phyloP scores from a whole-genome alignment of 2,888 invertebrate species.

The Trichogramma dendrolimi region DNA sequence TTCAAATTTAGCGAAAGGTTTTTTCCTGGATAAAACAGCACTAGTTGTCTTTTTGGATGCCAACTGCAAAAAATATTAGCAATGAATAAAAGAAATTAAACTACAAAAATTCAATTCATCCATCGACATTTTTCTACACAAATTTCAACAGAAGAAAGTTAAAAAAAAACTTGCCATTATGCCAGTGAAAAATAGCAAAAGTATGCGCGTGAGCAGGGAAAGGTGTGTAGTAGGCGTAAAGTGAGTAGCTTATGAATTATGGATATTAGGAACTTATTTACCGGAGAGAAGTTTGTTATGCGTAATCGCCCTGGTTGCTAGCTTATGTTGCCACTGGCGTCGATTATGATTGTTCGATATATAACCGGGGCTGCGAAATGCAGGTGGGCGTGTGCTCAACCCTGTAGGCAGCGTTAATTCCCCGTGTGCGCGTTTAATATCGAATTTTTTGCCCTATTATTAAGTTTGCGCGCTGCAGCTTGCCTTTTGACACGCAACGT shows the following conservation, averaged over 20 bases:
- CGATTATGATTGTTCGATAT: slow-evolving; percentile 24
- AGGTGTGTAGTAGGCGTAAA: slow-evolving; percentile 20
- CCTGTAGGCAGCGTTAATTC: too few species aligned
- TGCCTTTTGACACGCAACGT: too few species aligned
- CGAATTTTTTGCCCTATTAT: too few species aligned
- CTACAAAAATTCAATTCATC: not conserved
- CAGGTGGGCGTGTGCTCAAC: too few species aligned
- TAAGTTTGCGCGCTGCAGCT: too few species aligned
- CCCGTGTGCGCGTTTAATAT: too few species aligned
- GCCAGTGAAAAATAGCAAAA: slow-evolving; percentile 20
- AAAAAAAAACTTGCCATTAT: slow-evolving; percentile 25
- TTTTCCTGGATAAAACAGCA: slow-evolving; percentile 15
- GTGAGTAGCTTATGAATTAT: not conserved
- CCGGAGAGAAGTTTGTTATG: slow-evolving; percentile 10
- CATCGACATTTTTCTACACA: too few species aligned
- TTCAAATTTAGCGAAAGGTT: slow-evolving; percentile 64
- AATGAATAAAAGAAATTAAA: not conserved
- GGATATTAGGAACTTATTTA: not conserved
- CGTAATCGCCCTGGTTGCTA: slow-evolving; percentile 20
- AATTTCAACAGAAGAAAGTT: too few species aligned
- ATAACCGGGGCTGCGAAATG: too few species aligned
- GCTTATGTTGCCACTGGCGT: slow-evolving; percentile 17
- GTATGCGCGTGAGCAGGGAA: slow-evolving; percentile 30
- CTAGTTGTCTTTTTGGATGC: slow-evolving; percentile 14
- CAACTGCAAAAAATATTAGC: slow-evolving; percentile 22